Conservation (phyloP, 1,140 invertebrate genomes). For the Drosophila sp. region DNA sequence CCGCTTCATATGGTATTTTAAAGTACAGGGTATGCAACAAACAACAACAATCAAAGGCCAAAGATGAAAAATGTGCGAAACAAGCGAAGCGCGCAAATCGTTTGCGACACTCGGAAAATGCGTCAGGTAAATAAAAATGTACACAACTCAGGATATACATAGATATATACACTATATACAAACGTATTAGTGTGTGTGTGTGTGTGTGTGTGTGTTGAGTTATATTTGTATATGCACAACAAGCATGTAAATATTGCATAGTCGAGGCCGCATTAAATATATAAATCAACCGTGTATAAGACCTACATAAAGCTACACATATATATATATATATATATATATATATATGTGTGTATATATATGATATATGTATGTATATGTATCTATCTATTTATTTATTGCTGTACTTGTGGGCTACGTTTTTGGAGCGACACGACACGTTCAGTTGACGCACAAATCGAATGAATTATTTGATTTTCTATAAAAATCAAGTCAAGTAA, state of each 20-base stretch:
- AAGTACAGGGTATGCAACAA: constrained; percentile 35
- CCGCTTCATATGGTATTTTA: neutral
- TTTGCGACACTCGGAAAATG: constrained; percentile 64
- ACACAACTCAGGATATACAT: constrained; percentile 11
- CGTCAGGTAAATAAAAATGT: constrained; percentile 62
- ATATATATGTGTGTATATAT: constrained; percentile 22
- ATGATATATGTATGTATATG: constrained; percentile 21
- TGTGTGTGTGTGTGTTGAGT: constrained; percentile 12
- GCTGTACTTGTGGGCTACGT: constrained; percentile 51
- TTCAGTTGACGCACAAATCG: constrained; percentile 10
- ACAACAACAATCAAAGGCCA: constrained; percentile 43
- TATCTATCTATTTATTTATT: constrained; percentile 8
- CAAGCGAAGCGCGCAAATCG: constrained; percentile 63
- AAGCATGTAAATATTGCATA: constrained; percentile 47
- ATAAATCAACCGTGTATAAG: no score
- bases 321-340: constrained; percentile 15
- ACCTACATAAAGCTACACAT: constrained; percentile 24
- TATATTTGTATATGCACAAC: constrained; percentile 27
- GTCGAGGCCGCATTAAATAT: constrained; percentile 56
- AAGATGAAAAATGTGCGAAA: constrained; percentile 72
- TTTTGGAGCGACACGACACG: constrained; percentile 45
- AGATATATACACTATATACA: constrained; percentile 1
- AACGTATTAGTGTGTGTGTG: constrained; percentile 1
- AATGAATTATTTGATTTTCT: constrained; percentile 6
- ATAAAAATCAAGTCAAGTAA: neutral